Evolutionary conservation across 1,140 invertebrate species (phyloP).

Genomic region (Drosophila trapezifrons): DNA sequence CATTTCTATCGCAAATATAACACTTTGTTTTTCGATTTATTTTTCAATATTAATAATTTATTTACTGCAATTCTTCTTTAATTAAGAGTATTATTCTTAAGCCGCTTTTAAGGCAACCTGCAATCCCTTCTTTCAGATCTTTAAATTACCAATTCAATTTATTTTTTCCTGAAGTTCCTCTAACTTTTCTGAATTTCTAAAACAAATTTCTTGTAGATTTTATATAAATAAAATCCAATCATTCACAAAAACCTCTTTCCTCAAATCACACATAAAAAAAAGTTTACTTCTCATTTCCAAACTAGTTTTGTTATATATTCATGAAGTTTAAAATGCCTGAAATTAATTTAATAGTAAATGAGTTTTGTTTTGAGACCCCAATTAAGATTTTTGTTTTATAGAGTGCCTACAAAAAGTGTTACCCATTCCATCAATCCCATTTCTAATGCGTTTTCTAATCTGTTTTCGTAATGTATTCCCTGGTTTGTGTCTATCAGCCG

Average conservation of each 20-base stretch:
- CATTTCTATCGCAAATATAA: too few species aligned
- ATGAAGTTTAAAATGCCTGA: neutral
- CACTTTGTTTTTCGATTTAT: neutral
- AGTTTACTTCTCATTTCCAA: neutral
- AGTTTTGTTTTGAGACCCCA: neutral
- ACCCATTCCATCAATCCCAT: neutral
- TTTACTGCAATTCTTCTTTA: neutral
- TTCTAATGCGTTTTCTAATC: conserved; percentile 4
- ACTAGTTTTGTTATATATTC: conserved; percentile 9
- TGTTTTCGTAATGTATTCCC: conserved; percentile 5
- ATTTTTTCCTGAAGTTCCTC: too few species aligned
- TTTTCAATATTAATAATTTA: neutral
- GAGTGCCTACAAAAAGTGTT: neutral
- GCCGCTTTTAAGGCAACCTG: too few species aligned
- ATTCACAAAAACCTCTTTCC: neutral
- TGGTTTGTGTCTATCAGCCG: neutral
- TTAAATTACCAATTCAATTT: neutral
- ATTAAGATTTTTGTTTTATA: neutral
- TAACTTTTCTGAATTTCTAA: neutral
- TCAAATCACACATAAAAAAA: neutral
- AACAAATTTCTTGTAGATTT: neutral
- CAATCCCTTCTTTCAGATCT: neutral
- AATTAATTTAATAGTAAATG: neutral
- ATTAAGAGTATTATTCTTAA: neutral
- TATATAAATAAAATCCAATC: neutral